A percentile compares a stretch with the other conserved stretches of the same genome.
phyloP scores from a whole-genome alignment of 2,888 invertebrate species.

The Myopa tessellatipennis region DNA sequence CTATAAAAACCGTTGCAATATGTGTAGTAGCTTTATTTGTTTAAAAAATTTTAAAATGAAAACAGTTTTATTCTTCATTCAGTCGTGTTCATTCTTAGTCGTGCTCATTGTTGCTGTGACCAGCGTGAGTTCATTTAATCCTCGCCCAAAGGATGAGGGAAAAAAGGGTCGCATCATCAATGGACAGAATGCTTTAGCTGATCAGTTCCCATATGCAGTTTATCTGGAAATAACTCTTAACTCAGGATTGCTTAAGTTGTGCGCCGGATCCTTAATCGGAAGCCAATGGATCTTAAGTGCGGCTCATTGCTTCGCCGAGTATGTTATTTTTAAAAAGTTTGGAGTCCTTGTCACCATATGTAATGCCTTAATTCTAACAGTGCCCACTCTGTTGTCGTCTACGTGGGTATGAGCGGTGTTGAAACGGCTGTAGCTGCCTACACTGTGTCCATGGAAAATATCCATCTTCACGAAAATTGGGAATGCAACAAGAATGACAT shows the following conservation, averaged over 20 bases:
- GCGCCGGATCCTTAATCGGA: not conserved
- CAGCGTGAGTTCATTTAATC: too few relatives aligned
- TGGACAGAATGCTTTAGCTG: not conserved
- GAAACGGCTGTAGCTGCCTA: not conserved
- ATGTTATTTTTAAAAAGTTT: not conserved
- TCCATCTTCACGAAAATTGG: not conserved
- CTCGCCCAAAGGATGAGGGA: too few relatives aligned
- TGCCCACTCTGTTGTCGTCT: not conserved
- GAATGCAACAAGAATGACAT: not conserved
- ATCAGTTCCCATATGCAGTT: not conserved
- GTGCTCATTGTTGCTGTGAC: too few relatives aligned
- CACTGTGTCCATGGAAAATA: not conserved
- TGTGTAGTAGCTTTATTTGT: too few relatives aligned
- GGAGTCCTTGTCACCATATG: not conserved
- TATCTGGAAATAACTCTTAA: not conserved
- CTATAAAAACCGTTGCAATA: too few relatives aligned
- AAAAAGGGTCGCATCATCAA: not conserved
- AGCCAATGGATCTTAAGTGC: not conserved
- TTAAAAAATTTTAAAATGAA: too few relatives aligned
- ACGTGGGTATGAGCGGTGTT: not conserved
- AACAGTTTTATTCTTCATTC: too few relatives aligned
- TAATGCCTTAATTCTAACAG: not conserved
- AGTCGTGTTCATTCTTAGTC: too few relatives aligned
- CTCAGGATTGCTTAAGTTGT: not conserved
- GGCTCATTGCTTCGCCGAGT: slow-evolving; percentile 1